These are phyloP conservation scores for Hirtodrosophila confusa DNA, from an alignment of 2,888 invertebrate species.

Conservation along the genomic window DNA sequence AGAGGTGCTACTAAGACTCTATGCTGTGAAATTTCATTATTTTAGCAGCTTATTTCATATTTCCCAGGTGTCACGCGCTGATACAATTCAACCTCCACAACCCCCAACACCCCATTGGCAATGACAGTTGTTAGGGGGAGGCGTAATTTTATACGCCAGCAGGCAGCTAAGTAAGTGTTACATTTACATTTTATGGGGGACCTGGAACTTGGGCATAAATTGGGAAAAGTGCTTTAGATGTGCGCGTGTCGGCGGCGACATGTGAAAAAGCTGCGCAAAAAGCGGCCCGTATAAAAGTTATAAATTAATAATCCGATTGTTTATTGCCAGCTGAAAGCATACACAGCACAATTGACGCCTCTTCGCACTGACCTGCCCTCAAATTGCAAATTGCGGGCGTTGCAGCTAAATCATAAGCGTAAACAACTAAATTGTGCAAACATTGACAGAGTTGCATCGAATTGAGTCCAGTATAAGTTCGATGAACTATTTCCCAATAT, in stretches of 20 bases:
- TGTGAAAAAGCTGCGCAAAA: constrained; percentile 28
- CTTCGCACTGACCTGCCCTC: constrained; percentile 59
- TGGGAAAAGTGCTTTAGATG: constrained; percentile 4
- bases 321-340: constrained; percentile 6
- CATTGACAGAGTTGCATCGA: neutral
- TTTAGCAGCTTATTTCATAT: too few species aligned
- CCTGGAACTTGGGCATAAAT: constrained; percentile 25
- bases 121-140: neutral
- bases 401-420: constrained; percentile 59
- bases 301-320: constrained; percentile 35
- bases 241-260: constrained; percentile 55
- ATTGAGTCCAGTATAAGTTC: too few species aligned
- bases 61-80: too few species aligned
- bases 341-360: constrained; percentile 15
- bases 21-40: too few species aligned
- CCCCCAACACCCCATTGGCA: too few species aligned
- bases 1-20: too few species aligned
- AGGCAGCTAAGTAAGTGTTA: constrained; percentile 40
- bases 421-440: constrained; percentile 47
- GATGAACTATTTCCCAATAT: too few species aligned
- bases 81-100: too few species aligned
- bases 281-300: constrained; percentile 15
- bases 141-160: constrained; percentile 53
- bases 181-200: constrained; percentile 52
- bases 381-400: constrained; percentile 40